Conservation (phyloP, 35 echinoderm and acorn worm species). For the Hemicentrotus pulcherrimus region DNA sequence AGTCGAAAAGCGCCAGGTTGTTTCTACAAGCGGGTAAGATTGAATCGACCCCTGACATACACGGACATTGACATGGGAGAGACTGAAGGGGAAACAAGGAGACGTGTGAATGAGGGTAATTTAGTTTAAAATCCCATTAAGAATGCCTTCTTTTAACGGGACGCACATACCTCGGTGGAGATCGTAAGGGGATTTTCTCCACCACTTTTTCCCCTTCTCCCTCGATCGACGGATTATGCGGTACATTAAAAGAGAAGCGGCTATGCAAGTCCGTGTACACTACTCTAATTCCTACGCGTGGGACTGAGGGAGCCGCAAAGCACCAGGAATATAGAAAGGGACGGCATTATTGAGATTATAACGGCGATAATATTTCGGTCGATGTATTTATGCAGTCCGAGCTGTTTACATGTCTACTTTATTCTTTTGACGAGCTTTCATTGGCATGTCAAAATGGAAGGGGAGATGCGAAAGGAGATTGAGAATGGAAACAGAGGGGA, state of each 20-base stretch:
- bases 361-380: constrained; percentile 43
- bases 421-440: constrained; percentile 7
- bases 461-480: not conserved
- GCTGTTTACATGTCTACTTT: constrained; percentile 33
- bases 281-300: constrained; percentile 35
- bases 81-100: constrained; percentile 17
- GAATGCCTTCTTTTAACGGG: not conserved
- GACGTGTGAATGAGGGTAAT: constrained; percentile 46
- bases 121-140: constrained; percentile 57
- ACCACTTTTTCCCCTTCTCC: not conserved
- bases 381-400: constrained; percentile 11
- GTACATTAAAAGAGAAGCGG: constrained; percentile 10
- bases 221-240: not conserved
- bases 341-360: constrained; percentile 23
- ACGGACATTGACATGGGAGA: constrained; percentile 40
- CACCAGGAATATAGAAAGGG: not conserved
- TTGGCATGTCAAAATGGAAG: not conserved
- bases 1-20: not conserved
- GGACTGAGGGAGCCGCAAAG: constrained; percentile 19
- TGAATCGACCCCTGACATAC: constrained; percentile 28
- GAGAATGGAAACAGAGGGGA: not conserved
- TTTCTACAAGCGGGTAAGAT: not conserved
- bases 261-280: constrained; percentile 10
- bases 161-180: constrained; percentile 31
- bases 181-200: constrained; percentile 24